Conservation (phyloP, 2,113 vertebrate species). For the Planiliza haematocheilus region DNA sequence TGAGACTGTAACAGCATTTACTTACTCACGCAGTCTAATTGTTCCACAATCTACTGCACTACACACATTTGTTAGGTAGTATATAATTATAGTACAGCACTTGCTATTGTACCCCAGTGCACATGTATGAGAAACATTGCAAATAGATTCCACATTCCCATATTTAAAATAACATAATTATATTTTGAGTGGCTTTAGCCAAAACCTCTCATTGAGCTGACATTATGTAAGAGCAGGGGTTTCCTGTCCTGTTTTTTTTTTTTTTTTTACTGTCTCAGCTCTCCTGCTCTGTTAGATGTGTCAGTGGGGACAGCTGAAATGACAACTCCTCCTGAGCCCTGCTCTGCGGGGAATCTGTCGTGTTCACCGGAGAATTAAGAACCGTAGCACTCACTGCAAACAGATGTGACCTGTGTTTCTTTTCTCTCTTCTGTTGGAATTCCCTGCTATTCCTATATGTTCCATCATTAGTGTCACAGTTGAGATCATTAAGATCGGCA, state of each 20-base stretch:
- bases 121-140: background rate
- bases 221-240: constrained; percentile 64
- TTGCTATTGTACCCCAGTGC: background rate
- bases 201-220: constrained; percentile 11
- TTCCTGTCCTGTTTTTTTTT: constrained; percentile 58
- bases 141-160: background rate
- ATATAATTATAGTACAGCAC: background rate
- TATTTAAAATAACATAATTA: background rate
- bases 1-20: background rate
- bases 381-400: constrained; percentile 45
- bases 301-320: constrained; percentile 57
- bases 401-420: constrained; percentile 71
- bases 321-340: constrained; percentile 71
- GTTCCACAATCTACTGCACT: background rate
- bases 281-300: constrained; percentile 56
- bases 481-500: background rate
- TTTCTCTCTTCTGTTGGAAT: constrained; percentile 39
- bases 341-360: constrained; percentile 70
- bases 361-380: constrained; percentile 70
- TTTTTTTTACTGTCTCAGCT: constrained; percentile 51
- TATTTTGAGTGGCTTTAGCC: background rate
- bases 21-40: background rate
- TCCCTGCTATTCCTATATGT: too few species aligned
- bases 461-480: background rate
- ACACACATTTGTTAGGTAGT: background rate